A percentile compares a stretch with the other conserved stretches of the same genome.
These are phyloP conservation scores for Phylloscopus trochiloides DNA, from an alignment of 2,113 vertebrate genomes.

Conservation along the genomic window DNA sequence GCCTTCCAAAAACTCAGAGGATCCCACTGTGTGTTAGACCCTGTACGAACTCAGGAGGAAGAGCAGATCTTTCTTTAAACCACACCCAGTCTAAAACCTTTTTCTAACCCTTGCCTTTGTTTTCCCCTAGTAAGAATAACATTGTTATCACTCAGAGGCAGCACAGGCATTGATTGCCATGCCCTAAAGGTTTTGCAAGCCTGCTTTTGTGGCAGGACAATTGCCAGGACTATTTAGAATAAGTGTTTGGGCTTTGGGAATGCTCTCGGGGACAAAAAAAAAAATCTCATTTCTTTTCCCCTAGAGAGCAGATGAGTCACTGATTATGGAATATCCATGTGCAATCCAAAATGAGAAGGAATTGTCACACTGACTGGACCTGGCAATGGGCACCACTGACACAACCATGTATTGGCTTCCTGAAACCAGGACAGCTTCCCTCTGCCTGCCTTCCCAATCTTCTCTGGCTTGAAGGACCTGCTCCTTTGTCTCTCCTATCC, in stretches of 20 bases:
- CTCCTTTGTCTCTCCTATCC: not conserved
- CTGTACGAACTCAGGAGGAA: not conserved
- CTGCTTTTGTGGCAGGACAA: not conserved
- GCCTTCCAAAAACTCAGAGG: not conserved
- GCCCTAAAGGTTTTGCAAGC: not conserved
- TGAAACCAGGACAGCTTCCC: not conserved
- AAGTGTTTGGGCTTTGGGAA: not conserved
- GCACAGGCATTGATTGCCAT: not conserved
- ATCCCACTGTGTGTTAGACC: not conserved
- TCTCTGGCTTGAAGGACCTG: not conserved
- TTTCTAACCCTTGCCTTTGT: not conserved
- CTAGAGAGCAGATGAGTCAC: not conserved
- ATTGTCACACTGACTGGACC: not conserved
- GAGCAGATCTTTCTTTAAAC: not conserved
- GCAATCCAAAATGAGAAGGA: not conserved
- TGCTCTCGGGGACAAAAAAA: not conserved
- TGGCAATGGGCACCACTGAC: not conserved
- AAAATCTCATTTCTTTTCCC: not conserved
- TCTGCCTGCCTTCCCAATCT: not conserved
- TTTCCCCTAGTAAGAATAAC: not conserved
- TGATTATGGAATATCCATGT: not conserved
- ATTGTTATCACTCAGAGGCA: not conserved
- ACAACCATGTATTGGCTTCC: fast-evolving
- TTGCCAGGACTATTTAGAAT: not conserved
- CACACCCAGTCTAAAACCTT: not conserved